These are phyloP conservation scores for Lamellibrachia satsuma DNA, from an alignment of 2,888 invertebrate genomes.

Conservation along the genomic window DNA sequence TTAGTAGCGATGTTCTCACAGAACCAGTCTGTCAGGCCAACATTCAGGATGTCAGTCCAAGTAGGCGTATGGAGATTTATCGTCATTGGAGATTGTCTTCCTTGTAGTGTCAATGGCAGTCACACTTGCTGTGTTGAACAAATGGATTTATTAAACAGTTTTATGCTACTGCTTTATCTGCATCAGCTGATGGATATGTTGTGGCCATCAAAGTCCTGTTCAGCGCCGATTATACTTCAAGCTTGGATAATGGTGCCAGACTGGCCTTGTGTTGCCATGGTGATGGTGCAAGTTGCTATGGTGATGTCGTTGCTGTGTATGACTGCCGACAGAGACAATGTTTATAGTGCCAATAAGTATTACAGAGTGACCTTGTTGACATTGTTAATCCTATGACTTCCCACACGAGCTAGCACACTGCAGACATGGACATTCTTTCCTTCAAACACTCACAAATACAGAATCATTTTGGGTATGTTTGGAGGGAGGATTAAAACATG, in stretches of 20 bases:
- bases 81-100: not conserved
- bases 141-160: not conserved
- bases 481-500: not conserved
- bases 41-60: not conserved
- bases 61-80: not conserved
- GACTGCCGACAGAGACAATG: not conserved
- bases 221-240: not conserved
- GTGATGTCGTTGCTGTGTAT: not conserved
- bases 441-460: not conserved
- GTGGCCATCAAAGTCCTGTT: not conserved
- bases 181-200: not conserved
- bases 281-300: not conserved
- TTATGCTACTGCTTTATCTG: not conserved
- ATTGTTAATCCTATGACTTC: slow-evolving; percentile 6
- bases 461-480: not conserved
- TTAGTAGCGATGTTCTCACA: not conserved
- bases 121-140: not conserved
- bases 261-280: not conserved
- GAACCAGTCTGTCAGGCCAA: not conserved
- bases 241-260: not conserved
- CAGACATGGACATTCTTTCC: not conserved
- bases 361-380: not conserved
- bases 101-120: not conserved
- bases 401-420: not conserved
- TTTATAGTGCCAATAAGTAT: slow-evolving; percentile 17